phyloP scores from a whole-genome alignment of 2,113 vertebrate species.

The Burhinus oedicnemus region DNA sequence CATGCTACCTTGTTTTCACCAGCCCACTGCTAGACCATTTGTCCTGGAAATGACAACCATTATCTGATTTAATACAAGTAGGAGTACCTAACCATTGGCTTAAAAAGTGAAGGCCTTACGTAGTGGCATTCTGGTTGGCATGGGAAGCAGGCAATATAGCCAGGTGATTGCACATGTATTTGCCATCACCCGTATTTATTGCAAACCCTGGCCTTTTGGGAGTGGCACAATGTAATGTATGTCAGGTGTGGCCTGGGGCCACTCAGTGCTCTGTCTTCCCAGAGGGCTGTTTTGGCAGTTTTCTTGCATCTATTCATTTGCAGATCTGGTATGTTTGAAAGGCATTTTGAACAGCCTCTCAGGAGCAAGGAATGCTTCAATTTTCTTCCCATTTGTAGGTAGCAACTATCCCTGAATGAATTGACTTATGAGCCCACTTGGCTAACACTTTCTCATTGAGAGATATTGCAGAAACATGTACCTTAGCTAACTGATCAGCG shows the following conservation, averaged over 20 bases:
- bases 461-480: not conserved
- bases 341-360: not conserved
- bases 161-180: not conserved
- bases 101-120: not conserved
- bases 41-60: not conserved
- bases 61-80: not conserved
- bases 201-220: not conserved
- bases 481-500: not conserved
- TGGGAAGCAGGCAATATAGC: rapidly evolving
- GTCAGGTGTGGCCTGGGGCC: not conserved
- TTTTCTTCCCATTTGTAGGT: not conserved
- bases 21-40: not conserved
- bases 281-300: not conserved
- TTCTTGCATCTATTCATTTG: not conserved
- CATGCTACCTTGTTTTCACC: not conserved
- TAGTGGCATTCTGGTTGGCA: not conserved
- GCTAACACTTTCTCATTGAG: not conserved
- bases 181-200: not conserved
- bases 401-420: not conserved
- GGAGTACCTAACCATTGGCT: not conserved
- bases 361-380: not conserved
- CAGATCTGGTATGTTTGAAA: not conserved
- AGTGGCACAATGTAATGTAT: not conserved
- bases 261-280: not conserved
- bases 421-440: not conserved